Evolutionary conservation across 2,888 invertebrate genomes (phyloP).

Genomic region (Nomada goodeniana): DNA sequence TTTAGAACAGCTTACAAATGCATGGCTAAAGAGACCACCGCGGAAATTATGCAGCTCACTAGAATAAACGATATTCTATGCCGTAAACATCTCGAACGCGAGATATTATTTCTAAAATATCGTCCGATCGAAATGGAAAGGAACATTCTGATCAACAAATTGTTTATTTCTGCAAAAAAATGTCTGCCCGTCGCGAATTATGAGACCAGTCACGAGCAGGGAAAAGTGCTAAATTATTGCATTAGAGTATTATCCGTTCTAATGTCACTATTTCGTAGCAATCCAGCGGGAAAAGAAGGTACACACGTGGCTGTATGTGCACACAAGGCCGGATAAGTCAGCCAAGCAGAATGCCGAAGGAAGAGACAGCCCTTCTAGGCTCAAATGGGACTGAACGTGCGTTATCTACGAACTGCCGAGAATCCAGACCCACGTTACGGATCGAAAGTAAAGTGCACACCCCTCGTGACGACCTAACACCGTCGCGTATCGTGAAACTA

Average conservation of each 20-base stretch:
- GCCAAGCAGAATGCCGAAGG: conserved; percentile 51
- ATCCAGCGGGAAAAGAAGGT: conserved; percentile 3
- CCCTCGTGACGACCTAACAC: conserved; percentile 27
- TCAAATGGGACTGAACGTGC: conserved; percentile 60
- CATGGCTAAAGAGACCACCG: not conserved
- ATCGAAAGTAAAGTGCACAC: conserved; percentile 68
- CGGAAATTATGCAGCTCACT: conserved; percentile 3
- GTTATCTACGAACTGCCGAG: conserved; percentile 56
- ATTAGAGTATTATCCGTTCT: conserved; percentile 23
- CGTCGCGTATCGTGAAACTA: conserved; percentile 50
- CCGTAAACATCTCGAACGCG: not conserved
- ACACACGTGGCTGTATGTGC: conserved; percentile 14
- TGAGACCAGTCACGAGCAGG: not conserved
- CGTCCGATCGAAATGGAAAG: not conserved
- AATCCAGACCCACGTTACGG: conserved; percentile 51
- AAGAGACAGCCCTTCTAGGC: conserved; percentile 38
- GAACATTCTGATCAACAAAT: not conserved
- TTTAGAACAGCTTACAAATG: not conserved
- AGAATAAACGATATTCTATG: not conserved
- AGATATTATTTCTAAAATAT: not conserved
- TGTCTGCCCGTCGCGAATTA: not conserved
- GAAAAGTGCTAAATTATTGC: conserved; percentile 33
- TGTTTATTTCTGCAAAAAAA: not conserved
- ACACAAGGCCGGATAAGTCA: conserved; percentile 43
- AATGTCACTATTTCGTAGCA: conserved; percentile 38